phyloP scores from a whole-genome alignment of 2,113 vertebrate species.

The Struthidea cinerea region DNA sequence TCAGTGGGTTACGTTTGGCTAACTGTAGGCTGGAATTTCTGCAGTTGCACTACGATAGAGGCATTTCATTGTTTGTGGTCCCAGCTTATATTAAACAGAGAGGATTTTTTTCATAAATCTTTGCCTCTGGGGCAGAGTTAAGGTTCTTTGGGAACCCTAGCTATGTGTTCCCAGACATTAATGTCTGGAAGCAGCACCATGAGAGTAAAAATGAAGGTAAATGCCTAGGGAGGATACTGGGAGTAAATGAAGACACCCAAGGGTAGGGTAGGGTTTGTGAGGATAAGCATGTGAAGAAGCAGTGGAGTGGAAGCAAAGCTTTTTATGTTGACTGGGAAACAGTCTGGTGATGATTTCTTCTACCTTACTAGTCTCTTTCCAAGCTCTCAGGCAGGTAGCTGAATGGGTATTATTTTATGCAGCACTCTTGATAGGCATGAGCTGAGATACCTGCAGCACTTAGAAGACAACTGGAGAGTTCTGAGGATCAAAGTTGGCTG shows the following conservation, averaged over 20 bases:
- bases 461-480: neutral
- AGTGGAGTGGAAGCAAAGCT: neutral
- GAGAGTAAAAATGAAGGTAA: conserved; percentile 34
- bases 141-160: conserved; percentile 38
- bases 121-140: conserved; percentile 46
- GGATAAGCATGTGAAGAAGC: neutral
- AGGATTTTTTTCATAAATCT: conserved; percentile 56
- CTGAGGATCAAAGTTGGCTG: neutral
- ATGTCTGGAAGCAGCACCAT: conserved; percentile 47
- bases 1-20: conserved; percentile 58
- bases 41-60: conserved; percentile 12
- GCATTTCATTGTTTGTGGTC: conserved; percentile 51
- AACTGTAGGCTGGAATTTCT: conserved; percentile 43
- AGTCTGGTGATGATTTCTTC: neutral
- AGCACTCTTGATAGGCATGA: neutral
- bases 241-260: conserved; percentile 39
- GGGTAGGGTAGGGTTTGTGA: conserved; percentile 21
- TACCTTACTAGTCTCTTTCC: neutral
- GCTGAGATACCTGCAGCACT: neutral
- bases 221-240: neutral
- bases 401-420: neutral
- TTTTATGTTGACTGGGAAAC: neutral
- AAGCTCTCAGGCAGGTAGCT: neutral
- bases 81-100: conserved; percentile 59
- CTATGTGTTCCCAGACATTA: conserved; percentile 54